Base-by-base conservation (phyloP, 2,888 invertebrate species). In the Ennomos quercinarius region DNA sequence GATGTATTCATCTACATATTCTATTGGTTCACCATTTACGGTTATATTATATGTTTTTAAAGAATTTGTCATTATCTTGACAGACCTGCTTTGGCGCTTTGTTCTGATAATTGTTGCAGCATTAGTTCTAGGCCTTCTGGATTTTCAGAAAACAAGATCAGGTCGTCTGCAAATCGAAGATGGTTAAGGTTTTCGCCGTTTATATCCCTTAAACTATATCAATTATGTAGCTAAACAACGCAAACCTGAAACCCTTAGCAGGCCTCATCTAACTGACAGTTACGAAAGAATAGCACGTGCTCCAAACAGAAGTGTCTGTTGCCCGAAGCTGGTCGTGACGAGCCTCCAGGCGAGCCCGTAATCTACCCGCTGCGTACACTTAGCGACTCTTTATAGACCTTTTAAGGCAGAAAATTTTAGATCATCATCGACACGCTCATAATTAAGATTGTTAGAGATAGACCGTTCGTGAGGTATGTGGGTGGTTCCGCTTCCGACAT, bases 361-460 rank as follows among this genome's bases (percentile, higher is more conserved):
- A 89, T 89, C 87, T 90, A 78, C 85, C 79, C 87, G 86, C 87
- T 90, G 87, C 90, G 89, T 91, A 89, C 86, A 87, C 86, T 87
- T 85, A 88, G 87, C 78, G 85, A 87, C 91, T 89, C 89, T 91
- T 90, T 90, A 88, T 85, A 89, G 86, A 90, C 91, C 91, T 87
- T 91, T 89, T 91, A 91, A 86, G 91, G 91, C 78, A 88, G 84
- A 89, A 86, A 90, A 85, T 91, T 90, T 87, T 80, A 91, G 92
- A 91, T 91, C 89, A 89, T 90, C 88, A 91, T 91, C 90, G 79
- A 85, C 92, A 91, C 91, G 92, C 81, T 90, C 84, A 89, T 90
- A 92, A 92, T 92, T 91, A 92, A 92, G 92, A 92, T 92, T 75
- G 66, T 67, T 72, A 73, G 66, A 67, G 92, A 92, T 92, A 87